Conservation (phyloP, 2,888 invertebrate species). For the Diarsia dahlii region DNA sequence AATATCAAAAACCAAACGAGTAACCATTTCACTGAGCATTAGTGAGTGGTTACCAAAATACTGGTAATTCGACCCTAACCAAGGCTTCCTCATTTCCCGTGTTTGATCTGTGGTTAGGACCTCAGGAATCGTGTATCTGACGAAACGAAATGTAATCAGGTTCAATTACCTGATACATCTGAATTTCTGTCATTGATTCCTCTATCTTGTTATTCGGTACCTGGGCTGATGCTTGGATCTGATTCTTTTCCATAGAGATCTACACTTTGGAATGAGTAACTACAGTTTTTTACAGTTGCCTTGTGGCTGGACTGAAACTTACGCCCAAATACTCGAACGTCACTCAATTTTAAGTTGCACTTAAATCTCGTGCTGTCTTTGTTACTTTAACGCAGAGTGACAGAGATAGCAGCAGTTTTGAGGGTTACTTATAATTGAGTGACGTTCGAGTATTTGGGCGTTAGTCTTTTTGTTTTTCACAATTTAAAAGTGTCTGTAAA, state of each 20-base stretch:
- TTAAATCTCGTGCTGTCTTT: too few species aligned
- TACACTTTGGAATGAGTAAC: background rate
- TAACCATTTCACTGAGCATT: slow-evolving; percentile 40
- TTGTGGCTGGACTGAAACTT: background rate
- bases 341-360: too few species aligned
- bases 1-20: slow-evolving; percentile 7
- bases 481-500: background rate
- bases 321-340: too few species aligned
- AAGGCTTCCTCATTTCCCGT: slow-evolving; percentile 64
- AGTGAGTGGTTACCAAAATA: slow-evolving; percentile 51
- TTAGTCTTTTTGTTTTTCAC: background rate
- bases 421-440: too few species aligned
- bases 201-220: background rate
- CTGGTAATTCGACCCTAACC: slow-evolving; percentile 50
- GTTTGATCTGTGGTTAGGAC: slow-evolving; percentile 56
- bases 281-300: too few species aligned
- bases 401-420: too few species aligned
- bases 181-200: slow-evolving; percentile 11
- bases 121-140: slow-evolving; percentile 52
- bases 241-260: background rate
- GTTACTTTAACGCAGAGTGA: too few species aligned
- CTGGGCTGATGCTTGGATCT: background rate
- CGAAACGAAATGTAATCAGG: slow-evolving; percentile 46
- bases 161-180: slow-evolving; percentile 37
- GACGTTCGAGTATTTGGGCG: too few species aligned